Percentiles rank a stretch among this genome's conserved stretches.
Evolutionary conservation across 2,113 vertebrate genomes (phyloP).

Genomic region (Seriola quinqueradiata): DNA sequence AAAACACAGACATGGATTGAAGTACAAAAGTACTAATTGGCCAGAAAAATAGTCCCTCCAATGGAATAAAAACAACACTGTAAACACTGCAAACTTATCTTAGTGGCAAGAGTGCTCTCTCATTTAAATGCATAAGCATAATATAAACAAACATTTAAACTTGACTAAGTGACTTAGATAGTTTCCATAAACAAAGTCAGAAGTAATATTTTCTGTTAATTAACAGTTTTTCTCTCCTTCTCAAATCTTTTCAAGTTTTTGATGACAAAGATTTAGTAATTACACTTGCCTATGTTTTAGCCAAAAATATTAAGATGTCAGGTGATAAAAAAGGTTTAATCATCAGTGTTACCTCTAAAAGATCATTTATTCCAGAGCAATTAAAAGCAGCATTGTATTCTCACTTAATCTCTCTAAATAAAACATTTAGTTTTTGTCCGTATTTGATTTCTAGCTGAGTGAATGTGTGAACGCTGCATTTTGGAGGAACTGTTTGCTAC

Average conservation of each 20-base stretch:
- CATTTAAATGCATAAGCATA: neutral
- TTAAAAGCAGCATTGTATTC: neutral
- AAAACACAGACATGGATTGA: too few species aligned
- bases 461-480: neutral
- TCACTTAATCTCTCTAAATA: neutral
- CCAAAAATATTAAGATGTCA: neutral
- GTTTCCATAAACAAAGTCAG: neutral
- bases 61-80: too few species aligned
- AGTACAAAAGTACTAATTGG: too few species aligned
- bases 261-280: neutral
- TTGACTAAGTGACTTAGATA: too few species aligned
- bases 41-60: too few species aligned
- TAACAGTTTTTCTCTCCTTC: neutral
- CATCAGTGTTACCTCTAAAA: neutral
- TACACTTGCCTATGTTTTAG: neutral
- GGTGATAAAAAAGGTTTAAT: neutral
- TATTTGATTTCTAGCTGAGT: too few species aligned
- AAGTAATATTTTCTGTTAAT: neutral
- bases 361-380: too few species aligned
- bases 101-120: neutral
- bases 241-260: neutral
- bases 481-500: neutral
- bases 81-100: too few species aligned
- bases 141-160: too few species aligned
- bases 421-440: neutral